A percentile compares a stretch with the other conserved stretches of the same genome.
These are phyloP conservation scores for Albula goreensis DNA, from an alignment of 2,113 vertebrate genomes.

Conservation along the genomic window DNA sequence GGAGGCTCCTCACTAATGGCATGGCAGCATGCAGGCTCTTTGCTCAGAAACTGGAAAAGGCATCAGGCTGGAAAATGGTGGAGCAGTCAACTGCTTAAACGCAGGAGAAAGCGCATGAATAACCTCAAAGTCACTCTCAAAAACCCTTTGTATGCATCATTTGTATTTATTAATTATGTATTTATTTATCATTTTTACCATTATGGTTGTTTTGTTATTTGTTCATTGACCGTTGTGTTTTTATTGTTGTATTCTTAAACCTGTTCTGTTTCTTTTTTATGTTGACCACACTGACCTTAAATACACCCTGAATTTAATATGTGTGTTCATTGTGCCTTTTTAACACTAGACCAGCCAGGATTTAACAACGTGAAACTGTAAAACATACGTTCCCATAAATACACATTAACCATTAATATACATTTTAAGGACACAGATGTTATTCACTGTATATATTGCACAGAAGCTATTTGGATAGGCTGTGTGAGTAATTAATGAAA, in stretches of 20 bases:
- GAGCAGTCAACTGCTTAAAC: background rate
- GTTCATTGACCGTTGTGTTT: background rate
- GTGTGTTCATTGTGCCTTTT: background rate
- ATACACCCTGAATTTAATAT: background rate
- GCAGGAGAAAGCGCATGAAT: background rate
- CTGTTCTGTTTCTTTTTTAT: background rate
- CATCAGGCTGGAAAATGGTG: background rate
- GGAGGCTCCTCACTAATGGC: slow-evolving; percentile 1
- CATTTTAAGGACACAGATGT: background rate
- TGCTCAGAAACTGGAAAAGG: background rate
- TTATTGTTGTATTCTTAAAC: background rate
- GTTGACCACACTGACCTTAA: background rate
- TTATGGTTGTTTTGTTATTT: background rate
- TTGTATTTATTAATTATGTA: background rate
- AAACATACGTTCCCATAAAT: background rate
- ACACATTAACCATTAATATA: background rate
- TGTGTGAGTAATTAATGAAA: background rate
- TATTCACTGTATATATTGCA: background rate
- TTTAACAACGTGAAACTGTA: background rate
- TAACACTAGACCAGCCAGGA: background rate
- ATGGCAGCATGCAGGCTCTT: background rate
- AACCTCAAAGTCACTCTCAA: background rate
- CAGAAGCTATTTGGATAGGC: background rate
- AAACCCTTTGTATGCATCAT: background rate
- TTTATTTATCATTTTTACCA: background rate